Percentiles rank a stretch among this genome's conserved stretches.
These are phyloP conservation scores for Tetramorium simillimum DNA, from an alignment of 1,140 invertebrate genomes.

Conservation along the genomic window DNA sequence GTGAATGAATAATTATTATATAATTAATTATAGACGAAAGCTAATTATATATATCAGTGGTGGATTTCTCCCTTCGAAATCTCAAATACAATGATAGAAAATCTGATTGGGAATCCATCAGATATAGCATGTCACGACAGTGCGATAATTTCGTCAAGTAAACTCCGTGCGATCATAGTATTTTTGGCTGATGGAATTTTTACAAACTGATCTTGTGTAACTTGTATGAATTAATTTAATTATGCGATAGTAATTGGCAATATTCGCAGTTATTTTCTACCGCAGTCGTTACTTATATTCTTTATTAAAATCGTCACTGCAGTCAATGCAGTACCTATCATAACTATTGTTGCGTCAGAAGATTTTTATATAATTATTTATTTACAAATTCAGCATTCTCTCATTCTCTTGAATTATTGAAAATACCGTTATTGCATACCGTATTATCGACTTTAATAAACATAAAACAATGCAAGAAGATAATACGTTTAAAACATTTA, in stretches of 20 bases:
- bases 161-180: neutral
- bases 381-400: too few relatives aligned
- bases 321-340: too few relatives aligned
- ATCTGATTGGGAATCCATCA: neutral
- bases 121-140: neutral
- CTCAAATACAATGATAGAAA: neutral
- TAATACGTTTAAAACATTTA: neutral
- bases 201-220: neutral
- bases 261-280: neutral
- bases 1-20: constrained; percentile 4
- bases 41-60: neutral
- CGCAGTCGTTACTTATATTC: neutral
- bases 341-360: neutral
- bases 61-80: neutral
- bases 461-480: neutral
- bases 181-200: neutral
- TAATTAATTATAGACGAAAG: neutral
- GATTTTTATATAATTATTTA: neutral
- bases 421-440: neutral
- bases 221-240: neutral
- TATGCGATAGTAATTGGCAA: neutral
- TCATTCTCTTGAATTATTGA: neutral
- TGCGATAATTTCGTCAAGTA: neutral
- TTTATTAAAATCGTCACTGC: neutral
- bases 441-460: neutral